Conservation (phyloP, 2,797 vertebrate genomes). For the Typhlichthys subterraneus region DNA sequence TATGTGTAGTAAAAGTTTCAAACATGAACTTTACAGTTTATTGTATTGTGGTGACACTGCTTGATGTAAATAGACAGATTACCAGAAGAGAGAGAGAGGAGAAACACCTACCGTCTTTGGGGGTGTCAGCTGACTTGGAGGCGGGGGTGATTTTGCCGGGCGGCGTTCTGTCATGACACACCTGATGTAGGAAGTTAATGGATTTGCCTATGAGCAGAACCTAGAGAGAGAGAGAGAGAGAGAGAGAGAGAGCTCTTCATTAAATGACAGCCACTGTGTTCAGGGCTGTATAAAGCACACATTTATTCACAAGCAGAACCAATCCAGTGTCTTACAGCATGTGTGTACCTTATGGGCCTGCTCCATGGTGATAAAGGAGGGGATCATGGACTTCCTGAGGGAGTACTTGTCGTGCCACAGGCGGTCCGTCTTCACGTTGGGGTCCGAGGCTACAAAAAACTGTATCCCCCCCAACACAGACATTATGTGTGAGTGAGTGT, state of each 20-base stretch:
- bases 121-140: conserved; percentile 85
- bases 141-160: conserved; percentile 88
- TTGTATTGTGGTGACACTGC: background rate
- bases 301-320: too few relatives aligned
- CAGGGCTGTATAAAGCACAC: too few relatives aligned
- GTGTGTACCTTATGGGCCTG: conserved; percentile 91
- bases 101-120: conserved; percentile 84
- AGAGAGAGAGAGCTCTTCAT: background rate
- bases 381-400: conserved; percentile 97
- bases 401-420: conserved; percentile 99
- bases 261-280: too few relatives aligned
- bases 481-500: too few relatives aligned
- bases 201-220: conserved; percentile 97
- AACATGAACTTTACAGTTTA: too few relatives aligned
- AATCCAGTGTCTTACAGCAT: background rate
- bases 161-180: conserved; percentile 93
- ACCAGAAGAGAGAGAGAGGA: background rate
- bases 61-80: background rate
- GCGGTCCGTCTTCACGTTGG: conserved; percentile 93
- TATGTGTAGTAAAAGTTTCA: too few relatives aligned
- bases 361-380: conserved; percentile 96
- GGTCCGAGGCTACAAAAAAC: conserved; percentile 98
- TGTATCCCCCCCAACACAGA: conserved; percentile 44
- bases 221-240: conserved; percentile 60
- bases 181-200: conserved; percentile 98